Evolutionary conservation across 2,113 vertebrate species (phyloP).

Genomic region (Chloebia gouldiae): DNA sequence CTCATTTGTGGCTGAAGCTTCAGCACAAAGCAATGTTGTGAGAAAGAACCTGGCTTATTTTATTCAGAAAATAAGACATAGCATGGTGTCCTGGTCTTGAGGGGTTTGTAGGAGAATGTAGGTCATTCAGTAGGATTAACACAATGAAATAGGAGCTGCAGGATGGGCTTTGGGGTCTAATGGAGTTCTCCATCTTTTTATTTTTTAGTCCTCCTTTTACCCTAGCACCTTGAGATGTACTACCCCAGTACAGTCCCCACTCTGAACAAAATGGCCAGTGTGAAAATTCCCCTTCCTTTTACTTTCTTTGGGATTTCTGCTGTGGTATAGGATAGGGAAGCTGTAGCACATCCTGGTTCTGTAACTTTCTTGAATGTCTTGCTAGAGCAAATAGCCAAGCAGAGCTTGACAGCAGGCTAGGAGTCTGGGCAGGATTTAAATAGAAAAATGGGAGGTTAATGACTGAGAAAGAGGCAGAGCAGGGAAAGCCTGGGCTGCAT

Average conservation of each 20-base stretch:
- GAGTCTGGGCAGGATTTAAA: background rate
- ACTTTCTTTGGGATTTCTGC: background rate
- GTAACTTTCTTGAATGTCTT: background rate
- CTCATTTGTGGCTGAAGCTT: background rate
- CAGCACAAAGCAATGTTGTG: rapidly evolving
- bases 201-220: background rate
- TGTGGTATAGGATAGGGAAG: background rate
- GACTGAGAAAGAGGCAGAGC: background rate
- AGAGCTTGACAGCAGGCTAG: background rate
- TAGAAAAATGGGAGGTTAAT: background rate
- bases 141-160: background rate
- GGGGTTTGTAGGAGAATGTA: background rate
- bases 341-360: background rate
- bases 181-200: background rate
- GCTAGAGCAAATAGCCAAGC: background rate
- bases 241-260: background rate
- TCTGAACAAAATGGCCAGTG: background rate
- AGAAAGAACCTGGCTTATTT: background rate
- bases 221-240: background rate
- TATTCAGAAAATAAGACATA: background rate
- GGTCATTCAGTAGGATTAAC: background rate
- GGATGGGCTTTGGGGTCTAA: background rate
- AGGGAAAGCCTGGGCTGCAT: background rate
- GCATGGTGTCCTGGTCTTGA: background rate
- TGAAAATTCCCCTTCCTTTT: background rate